A percentile compares a stretch with the other conserved stretches of the same genome.
Conservation (phyloP, 2,113 vertebrate genomes). For the Struthidea cinerea region DNA sequence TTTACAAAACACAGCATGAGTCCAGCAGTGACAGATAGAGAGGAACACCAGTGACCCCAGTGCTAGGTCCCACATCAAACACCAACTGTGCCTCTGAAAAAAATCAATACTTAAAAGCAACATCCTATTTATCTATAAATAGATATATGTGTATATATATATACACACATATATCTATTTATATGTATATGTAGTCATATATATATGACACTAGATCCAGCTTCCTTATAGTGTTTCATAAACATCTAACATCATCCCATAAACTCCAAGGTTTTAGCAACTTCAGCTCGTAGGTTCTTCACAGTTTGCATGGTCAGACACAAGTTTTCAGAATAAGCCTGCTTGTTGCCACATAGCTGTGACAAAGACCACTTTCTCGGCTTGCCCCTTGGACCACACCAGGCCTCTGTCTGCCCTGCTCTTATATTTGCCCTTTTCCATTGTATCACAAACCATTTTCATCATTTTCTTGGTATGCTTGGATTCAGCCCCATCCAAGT, state of each 20-base stretch:
- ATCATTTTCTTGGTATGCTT: background rate
- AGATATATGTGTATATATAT: no score
- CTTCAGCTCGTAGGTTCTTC: background rate
- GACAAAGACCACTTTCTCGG: fast-evolving
- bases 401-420: background rate
- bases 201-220: background rate
- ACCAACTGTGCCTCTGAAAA: background rate
- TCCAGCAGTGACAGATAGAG: background rate
- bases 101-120: background rate
- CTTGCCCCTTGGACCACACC: background rate
- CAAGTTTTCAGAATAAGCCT: background rate
- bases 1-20: background rate
- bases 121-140: no score
- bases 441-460: background rate
- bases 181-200: no score
- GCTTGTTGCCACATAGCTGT: background rate
- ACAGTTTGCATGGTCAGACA: background rate
- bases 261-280: background rate
- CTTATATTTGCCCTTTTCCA: background rate
- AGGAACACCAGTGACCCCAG: background rate
- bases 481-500: background rate
- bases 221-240: background rate
- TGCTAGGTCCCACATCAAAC: background rate
- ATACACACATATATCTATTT: no score
- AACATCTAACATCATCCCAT: background rate